A percentile compares a stretch with the other conserved stretches of the same genome.
These are phyloP conservation scores for Halictus quadricinctus DNA, from an alignment of 2,888 invertebrate genomes.

Conservation along the genomic window DNA sequence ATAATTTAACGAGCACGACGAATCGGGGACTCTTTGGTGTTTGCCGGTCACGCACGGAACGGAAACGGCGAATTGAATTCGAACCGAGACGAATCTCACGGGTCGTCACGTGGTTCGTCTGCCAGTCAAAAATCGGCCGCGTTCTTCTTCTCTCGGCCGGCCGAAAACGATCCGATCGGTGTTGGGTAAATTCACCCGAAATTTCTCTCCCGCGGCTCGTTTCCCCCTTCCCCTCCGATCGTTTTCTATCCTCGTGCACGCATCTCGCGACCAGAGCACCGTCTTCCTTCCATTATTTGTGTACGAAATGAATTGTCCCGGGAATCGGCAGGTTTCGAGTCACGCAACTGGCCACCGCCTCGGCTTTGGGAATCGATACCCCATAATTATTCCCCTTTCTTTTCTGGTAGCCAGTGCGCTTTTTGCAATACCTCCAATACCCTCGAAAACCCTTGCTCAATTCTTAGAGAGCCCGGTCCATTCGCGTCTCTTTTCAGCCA, in stretches of 20 bases:
- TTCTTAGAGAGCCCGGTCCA: background rate
- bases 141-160: slow-evolving; percentile 16
- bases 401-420: slow-evolving; percentile 11
- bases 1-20: slow-evolving; percentile 67
- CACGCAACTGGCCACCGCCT: slow-evolving; percentile 1
- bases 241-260: slow-evolving; percentile 2
- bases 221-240: background rate
- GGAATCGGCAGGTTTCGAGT: background rate
- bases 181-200: background rate
- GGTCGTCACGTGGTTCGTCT: slow-evolving; percentile 25
- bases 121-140: slow-evolving; percentile 42
- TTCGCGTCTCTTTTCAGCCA: background rate
- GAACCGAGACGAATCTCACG: slow-evolving; percentile 50
- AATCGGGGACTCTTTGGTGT: slow-evolving; percentile 51
- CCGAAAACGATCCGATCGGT: background rate
- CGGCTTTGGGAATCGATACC: slow-evolving; percentile 15
- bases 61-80: slow-evolving; percentile 63
- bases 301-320: slow-evolving; percentile 5
- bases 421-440: slow-evolving; percentile 5
- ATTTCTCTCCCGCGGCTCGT: slow-evolving; percentile 16
- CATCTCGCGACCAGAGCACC: background rate
- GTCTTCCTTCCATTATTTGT: slow-evolving; percentile 6
- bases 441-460: background rate
- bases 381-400: background rate
- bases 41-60: slow-evolving; percentile 59